Percentiles rank a stretch among this genome's conserved stretches.
Conservation (phyloP, 1,140 invertebrate species). For the Dufourea novaeangliae region DNA sequence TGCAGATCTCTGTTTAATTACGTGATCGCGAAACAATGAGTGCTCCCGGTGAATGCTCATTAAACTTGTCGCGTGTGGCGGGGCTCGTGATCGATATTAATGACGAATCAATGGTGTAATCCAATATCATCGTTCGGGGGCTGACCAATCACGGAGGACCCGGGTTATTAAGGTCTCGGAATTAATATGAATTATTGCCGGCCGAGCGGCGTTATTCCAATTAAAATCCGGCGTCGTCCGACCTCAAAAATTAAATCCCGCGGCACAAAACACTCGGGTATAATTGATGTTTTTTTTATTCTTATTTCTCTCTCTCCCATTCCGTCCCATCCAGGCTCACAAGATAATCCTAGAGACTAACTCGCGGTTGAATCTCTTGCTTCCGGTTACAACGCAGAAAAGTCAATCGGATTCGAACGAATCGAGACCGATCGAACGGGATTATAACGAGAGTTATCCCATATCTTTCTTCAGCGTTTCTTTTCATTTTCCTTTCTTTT, state of each 20-base stretch:
- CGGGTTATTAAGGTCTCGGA: slow-evolving; percentile 36
- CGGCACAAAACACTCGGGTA: not conserved
- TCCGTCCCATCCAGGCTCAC: not conserved
- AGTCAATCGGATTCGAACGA: not conserved
- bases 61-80: slow-evolving; percentile 25
- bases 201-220: slow-evolving; percentile 42
- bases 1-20: slow-evolving; percentile 42
- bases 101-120: slow-evolving; percentile 50
- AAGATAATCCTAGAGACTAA: slow-evolving; percentile 13
- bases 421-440: not conserved
- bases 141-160: slow-evolving; percentile 3
- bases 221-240: slow-evolving; percentile 22
- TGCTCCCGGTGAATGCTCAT: slow-evolving; percentile 36
- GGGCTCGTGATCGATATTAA: slow-evolving; percentile 45
- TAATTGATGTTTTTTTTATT: slow-evolving; percentile 23
- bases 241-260: slow-evolving; percentile 32
- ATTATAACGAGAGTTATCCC: not conserved
- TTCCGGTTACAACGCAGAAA: not conserved
- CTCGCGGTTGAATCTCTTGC: not conserved
- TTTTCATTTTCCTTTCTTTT: not conserved
- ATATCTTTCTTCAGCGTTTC: no score
- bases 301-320: slow-evolving; percentile 1
- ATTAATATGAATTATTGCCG: slow-evolving; percentile 56
- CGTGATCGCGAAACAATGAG: slow-evolving; percentile 32
- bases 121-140: slow-evolving; percentile 40